A percentile compares a stretch with the other conserved stretches of the same genome.
Evolutionary conservation across 2,888 invertebrate species (phyloP).

Genomic region (Arge pagana): DNA sequence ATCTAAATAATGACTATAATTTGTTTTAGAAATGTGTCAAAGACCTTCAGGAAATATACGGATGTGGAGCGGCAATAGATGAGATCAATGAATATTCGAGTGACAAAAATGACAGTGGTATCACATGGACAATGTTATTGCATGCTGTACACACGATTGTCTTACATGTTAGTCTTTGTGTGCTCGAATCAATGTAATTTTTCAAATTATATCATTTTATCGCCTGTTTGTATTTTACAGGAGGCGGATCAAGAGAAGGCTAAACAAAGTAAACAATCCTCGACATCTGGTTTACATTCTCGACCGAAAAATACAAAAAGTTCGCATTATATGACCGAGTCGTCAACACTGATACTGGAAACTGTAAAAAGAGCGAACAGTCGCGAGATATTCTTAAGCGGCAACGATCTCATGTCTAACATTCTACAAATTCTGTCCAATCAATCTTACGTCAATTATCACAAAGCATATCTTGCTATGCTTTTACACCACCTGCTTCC

Average conservation of each 20-base stretch:
- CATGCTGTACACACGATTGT: constrained; percentile 37
- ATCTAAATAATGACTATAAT: neutral
- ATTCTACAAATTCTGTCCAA: constrained; percentile 43
- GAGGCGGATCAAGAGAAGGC: constrained; percentile 61
- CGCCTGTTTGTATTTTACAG: constrained; percentile 49
- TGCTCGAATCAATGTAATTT: constrained; percentile 14
- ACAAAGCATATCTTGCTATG: constrained; percentile 63
- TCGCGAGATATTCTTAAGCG: constrained; percentile 26
- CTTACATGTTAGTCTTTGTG: constrained; percentile 34
- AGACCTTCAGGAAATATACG: constrained; percentile 37
- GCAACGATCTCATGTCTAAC: constrained; percentile 35
- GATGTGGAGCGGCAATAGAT: constrained; percentile 32
- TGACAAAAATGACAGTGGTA: constrained; percentile 11
- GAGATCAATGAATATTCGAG: constrained; percentile 39
- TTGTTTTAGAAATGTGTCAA: constrained; percentile 39
- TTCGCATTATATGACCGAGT: constrained; percentile 1
- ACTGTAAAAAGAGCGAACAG: constrained; percentile 29
- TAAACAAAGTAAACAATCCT: constrained; percentile 59
- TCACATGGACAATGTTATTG: constrained; percentile 39
- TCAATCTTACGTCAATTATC: constrained; percentile 51
- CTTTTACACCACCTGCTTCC: constrained; percentile 63
- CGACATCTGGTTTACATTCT: constrained; percentile 39
- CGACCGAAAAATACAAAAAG: constrained; percentile 1
- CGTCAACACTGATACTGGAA: constrained; percentile 24
- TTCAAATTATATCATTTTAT: neutral